These are phyloP conservation scores for Zaprionus lineosus DNA, from an alignment of 2,888 invertebrate genomes.

Conservation along the genomic window DNA sequence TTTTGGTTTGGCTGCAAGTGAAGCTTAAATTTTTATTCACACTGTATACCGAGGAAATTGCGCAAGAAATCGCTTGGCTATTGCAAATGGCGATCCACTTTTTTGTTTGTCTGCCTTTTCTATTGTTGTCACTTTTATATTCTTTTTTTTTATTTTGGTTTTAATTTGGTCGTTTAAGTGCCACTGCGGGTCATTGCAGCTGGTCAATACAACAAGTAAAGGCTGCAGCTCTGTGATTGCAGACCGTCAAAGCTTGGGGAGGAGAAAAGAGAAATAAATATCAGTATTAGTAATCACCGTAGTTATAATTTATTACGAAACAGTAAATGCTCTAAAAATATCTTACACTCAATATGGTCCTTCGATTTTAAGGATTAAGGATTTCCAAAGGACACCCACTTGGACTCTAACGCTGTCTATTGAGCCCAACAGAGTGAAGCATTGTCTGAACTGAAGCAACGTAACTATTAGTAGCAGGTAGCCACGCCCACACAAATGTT, in stretches of 20 bases:
- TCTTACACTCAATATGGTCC: too few relatives aligned
- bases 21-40: slow-evolving; percentile 67
- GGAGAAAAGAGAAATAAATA: too few relatives aligned
- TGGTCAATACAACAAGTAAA: slow-evolving; percentile 2
- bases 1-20: slow-evolving; percentile 55
- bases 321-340: too few relatives aligned
- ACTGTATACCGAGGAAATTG: slow-evolving; percentile 64
- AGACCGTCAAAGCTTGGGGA: too few relatives aligned
- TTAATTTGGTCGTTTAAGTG: background rate
- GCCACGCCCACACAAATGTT: slow-evolving; percentile 6
- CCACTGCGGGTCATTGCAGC: slow-evolving; percentile 39
- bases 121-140: slow-evolving; percentile 10
- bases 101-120: slow-evolving; percentile 14
- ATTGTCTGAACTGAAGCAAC: too few relatives aligned
- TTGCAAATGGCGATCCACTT: slow-evolving; percentile 40
- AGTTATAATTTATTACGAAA: too few relatives aligned
- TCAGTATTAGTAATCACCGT: too few relatives aligned
- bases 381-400: too few relatives aligned
- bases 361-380: too few relatives aligned
- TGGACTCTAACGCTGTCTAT: too few relatives aligned
- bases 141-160: slow-evolving; percentile 4
- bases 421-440: too few relatives aligned
- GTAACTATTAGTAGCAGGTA: too few relatives aligned
- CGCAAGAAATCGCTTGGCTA: slow-evolving; percentile 63
- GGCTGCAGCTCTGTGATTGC: background rate